Evolutionary conservation across 2,888 invertebrate genomes (phyloP), one percentile per base, ranked within the genome.

Genomic region (Aspidiotus destructor): DNA sequence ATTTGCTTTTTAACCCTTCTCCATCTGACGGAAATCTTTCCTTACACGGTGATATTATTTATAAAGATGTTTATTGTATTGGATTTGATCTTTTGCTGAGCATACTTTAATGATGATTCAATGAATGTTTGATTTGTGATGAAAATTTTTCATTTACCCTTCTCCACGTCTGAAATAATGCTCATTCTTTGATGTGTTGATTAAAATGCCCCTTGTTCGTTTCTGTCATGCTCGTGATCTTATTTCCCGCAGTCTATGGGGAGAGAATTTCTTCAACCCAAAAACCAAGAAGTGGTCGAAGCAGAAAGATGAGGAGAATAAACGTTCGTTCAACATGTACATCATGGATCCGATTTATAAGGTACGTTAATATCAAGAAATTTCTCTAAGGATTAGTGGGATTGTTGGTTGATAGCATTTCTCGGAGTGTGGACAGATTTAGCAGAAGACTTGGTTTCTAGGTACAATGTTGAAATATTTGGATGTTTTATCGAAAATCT

Each of bases 291-390:
- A 99, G 79, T 99, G 99, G 99, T 84, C 88, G 69, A 94, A 94
- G 79, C 88, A 87, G 78, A 91, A 88, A 84, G 92, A 92, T 76
- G 80, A 81, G 1, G 93, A 92, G 71, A 92, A 93, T 84, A 93
- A 93, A 80, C 88, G 99, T 75, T 97, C 98, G 0, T 99, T 99
- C 87, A 91, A 89, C 80, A 95, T 97, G 89, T 99, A 98, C 81
- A 92, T 99, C 75, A 81, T 99, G 79, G 95, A 96, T 77, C 99
- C 99, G 71, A 98, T 99, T 81, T 99, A 96, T 85, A 95, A 97
- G 84, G 92, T 91, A 78, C 82, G 84, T 55, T 1, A 8, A 9
- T 1, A 41, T 28, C 5, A 28, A 28, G 5, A 28, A 28, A 3
- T 3, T 28, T 28, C 5, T 28, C 28, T 28, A 3, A 28, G 28